Evolutionary conservation across 2,797 vertebrate species (phyloP).

Genomic region (Trachops cirrhosus): DNA sequence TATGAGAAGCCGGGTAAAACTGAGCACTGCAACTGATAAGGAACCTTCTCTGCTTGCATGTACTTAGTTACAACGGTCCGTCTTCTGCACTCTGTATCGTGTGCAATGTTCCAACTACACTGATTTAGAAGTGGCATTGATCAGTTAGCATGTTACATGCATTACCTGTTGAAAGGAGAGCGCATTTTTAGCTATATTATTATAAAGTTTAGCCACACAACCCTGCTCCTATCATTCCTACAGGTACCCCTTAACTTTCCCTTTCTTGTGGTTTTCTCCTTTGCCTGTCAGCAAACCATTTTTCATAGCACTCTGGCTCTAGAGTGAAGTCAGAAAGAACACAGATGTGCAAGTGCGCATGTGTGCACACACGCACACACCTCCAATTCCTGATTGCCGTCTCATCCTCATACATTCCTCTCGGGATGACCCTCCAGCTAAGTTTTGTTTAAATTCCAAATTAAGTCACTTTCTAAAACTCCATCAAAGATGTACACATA

Average conservation of each 20-base stretch:
- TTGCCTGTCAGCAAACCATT: neutral
- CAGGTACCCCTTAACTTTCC: neutral
- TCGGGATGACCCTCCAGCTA: neutral
- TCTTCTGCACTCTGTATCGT: neutral
- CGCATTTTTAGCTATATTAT: neutral
- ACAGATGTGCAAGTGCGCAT: neutral
- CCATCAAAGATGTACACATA: neutral
- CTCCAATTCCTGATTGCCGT: neutral
- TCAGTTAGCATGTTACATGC: neutral
- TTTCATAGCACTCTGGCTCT: neutral
- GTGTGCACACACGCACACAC: too few species aligned
- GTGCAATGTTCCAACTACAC: neutral
- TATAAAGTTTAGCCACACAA: neutral
- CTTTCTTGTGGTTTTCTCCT: neutral
- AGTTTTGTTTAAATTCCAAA: neutral
- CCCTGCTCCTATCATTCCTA: neutral
- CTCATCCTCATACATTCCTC: neutral
- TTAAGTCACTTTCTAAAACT: neutral
- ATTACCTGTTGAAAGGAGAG: neutral
- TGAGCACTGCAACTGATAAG: neutral
- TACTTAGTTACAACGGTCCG: neutral
- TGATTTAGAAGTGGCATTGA: neutral
- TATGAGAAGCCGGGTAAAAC: neutral
- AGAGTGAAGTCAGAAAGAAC: neutral
- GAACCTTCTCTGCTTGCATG: neutral